Evolutionary conservation across 2,797 vertebrate genomes (phyloP).

Genomic region (Crypturellus tataupa): DNA sequence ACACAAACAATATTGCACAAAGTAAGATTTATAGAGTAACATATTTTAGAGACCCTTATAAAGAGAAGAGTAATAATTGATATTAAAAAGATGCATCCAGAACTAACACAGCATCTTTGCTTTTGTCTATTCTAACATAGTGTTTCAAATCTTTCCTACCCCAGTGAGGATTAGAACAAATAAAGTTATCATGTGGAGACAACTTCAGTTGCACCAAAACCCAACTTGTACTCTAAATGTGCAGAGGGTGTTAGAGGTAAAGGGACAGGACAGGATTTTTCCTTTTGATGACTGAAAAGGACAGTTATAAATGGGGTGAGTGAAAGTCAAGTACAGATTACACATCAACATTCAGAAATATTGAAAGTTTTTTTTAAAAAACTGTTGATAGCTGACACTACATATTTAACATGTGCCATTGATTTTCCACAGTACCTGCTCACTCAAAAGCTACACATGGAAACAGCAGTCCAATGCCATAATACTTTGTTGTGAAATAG

Average conservation of each 20-base stretch:
- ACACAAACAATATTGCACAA: conserved; percentile 89
- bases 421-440: conserved; percentile 70
- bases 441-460: conserved; percentile 75
- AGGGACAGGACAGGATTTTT: conserved; percentile 59
- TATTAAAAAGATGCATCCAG: conserved; percentile 83
- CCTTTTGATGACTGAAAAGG: conserved; percentile 73
- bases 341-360: conserved; percentile 76
- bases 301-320: conserved; percentile 62
- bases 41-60: conserved; percentile 84
- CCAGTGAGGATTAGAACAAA: conserved; percentile 76
- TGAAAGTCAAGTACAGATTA: conserved; percentile 77
- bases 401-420: conserved; percentile 69
- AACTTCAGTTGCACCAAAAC: conserved; percentile 81
- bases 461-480: conserved; percentile 74
- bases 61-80: conserved; percentile 83
- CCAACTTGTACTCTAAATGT: conserved; percentile 78
- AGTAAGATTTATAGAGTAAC: conserved; percentile 87
- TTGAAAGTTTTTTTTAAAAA: conserved; percentile 38
- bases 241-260: neutral
- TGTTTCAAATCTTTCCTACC: conserved; percentile 80
- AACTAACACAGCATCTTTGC: conserved; percentile 82
- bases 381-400: conserved; percentile 67
- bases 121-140: conserved; percentile 81
- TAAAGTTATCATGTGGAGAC: conserved; percentile 56
- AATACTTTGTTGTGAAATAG: conserved; percentile 74